phyloP scores from a whole-genome alignment of 2,888 invertebrate species.

The Phoronis australis region DNA sequence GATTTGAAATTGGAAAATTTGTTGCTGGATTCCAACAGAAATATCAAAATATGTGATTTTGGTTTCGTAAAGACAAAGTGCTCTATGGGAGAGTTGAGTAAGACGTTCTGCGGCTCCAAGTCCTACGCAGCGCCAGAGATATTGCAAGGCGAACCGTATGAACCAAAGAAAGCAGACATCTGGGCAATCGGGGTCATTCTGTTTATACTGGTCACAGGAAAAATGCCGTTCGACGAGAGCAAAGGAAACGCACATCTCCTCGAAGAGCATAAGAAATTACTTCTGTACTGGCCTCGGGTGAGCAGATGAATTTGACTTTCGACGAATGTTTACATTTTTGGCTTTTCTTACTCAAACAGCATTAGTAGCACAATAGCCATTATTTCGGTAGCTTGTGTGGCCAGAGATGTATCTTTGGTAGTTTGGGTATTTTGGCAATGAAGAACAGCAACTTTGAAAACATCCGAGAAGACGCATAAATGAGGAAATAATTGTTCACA shows the following conservation, averaged over 20 bases:
- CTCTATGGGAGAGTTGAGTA: conserved; percentile 43
- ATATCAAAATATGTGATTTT: conserved; percentile 55
- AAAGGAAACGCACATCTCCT: conserved; percentile 45
- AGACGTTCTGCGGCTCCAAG: conserved; percentile 57
- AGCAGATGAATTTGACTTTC: too few relatives aligned
- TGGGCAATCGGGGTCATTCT: conserved; percentile 56
- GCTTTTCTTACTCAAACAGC: too few relatives aligned
- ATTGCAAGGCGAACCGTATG: conserved; percentile 55
- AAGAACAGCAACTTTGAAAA: too few relatives aligned
- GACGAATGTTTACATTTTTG: too few relatives aligned
- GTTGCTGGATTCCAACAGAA: conserved; percentile 51
- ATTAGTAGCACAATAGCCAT: too few relatives aligned
- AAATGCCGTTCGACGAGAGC: conserved; percentile 56
- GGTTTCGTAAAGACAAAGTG: conserved; percentile 51
- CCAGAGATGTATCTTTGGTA: too few relatives aligned
- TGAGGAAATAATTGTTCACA: too few relatives aligned
- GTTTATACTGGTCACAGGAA: conserved; percentile 53
- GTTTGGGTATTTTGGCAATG: too few relatives aligned
- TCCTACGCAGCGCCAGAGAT: conserved; percentile 55
- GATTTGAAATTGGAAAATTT: conserved; percentile 57
- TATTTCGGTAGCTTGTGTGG: too few relatives aligned
- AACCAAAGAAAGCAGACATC: conserved; percentile 54
- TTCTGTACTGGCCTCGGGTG: conserved; percentile 44
- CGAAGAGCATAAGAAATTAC: conserved; percentile 40
- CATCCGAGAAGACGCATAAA: too few relatives aligned